Base-by-base conservation (phyloP, 1,140 invertebrate species). In the Coelopa frigida region DNA sequence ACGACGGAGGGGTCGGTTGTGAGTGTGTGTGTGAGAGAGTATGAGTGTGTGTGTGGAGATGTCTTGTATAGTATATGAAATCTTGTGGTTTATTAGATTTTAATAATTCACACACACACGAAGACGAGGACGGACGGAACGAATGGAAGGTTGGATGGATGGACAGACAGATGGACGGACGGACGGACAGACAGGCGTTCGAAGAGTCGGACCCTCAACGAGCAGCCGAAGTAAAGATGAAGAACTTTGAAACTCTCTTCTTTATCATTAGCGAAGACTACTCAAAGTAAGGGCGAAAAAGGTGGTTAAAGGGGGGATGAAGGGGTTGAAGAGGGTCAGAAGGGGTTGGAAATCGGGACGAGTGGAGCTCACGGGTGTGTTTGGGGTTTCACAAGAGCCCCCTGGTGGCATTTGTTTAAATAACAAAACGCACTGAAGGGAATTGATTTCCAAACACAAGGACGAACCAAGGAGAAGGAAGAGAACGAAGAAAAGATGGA, bases 81-180 rank as follows among this genome's bases (percentile, higher is more conserved):
- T 65, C 59, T 65, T 65, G 61, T 65, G 61, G 61, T 65, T 65
- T 65, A 65, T 65, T 65, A 65, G 61, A 65, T 65, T 65, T 65
- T 65, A 65, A 65, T 65, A 65, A 65, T 65, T 65, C 61, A 65
- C 61, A 65, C 61, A 59, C 56, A 59, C 49, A 37, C 40, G 41
- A 27, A 44, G 6, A 44, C 27, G 29, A 31, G 2, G 29, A 31
- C 11, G 11, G 29, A 12, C 29, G 11, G 11, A 31, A 11, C 29
- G 2, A 31, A 14, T 31, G 14, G 14, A 31, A 14, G 11, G 14
- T 14, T 31, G 11, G 11, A 11, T 31, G 29, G 14, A 11, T 31
- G 11, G 11, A 14, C 29, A 31, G 29, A 31, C 11, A 11, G 11
- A 11, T 31, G n/a, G n/a, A n/a, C n/a, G n/a, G n/a, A n/a, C n/a